Evolutionary conservation across 2,888 invertebrate genomes (phyloP), one percentile per base, ranked within the genome.

Genomic region (Chymomyza amoena): DNA sequence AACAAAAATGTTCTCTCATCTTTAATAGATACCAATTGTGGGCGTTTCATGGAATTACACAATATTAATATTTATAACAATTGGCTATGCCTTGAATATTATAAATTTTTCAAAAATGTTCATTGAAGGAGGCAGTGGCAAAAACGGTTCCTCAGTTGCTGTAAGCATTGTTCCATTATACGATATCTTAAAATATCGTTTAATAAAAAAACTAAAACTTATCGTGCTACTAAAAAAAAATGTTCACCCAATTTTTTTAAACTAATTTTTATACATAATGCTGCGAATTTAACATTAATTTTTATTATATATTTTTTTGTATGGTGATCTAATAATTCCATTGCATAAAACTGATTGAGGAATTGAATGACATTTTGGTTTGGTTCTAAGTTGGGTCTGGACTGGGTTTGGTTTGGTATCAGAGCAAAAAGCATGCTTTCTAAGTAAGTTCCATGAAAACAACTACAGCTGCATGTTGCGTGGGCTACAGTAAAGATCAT

Each of bases 61-160:
- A 81, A 90, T 90, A 81, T 87, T 91, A 80, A 74, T 88, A 81
- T 89, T 90, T 81, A 90, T 91, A 73, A 91, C 89, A 70, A 71
- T 90, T 78, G 86, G 91, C 89, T 91, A 91, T 90, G 71, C 90
- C 73, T 81, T 88, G 91, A 94, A 95, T 92, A 93, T 94, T 92
- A 90, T 94, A 91, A 93, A 93, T 92, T 96, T 96, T 94, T 93
- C 93, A 90, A 93, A 94, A 92, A 94, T 94, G 84, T 95, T 96
- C 93, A 94, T 94, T 88, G 93, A 93, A 91, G 97, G 97, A 92
- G 98, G 98, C 91, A 95, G 96, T 92, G 98, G 98, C 91, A 98
- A 97, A 93, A 98, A 98, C 93, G 98, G 98, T 92, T 98, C 98
- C 81, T 97, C 98, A 82, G 96, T 98, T 91, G 98, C 98, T 92